Evolutionary conservation across 2,797 vertebrate genomes (phyloP).

Genomic region (Aselliscus stoliczkanus): DNA sequence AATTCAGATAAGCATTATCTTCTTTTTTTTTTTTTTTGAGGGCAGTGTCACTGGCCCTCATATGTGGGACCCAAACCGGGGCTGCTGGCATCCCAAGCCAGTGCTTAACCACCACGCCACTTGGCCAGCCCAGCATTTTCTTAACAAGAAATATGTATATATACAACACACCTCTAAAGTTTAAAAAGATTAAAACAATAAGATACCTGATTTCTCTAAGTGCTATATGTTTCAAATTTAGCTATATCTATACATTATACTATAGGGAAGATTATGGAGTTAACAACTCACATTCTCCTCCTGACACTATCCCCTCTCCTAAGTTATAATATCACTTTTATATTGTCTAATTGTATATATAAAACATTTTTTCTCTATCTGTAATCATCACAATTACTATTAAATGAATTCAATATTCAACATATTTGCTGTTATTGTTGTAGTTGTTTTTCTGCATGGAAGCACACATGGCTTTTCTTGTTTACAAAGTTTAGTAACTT

Average conservation of each 20-base stretch:
- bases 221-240: background rate
- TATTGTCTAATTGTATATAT: background rate
- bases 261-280: background rate
- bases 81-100: no score
- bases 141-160: background rate
- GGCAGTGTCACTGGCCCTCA: no score
- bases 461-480: background rate
- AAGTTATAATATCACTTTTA: background rate
- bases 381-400: background rate
- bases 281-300: background rate
- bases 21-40: no score
- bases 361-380: background rate
- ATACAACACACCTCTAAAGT: background rate
- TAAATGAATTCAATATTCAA: background rate
- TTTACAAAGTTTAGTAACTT: background rate
- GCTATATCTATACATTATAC: background rate
- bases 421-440: background rate
- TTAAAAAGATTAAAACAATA: background rate
- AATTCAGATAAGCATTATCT: background rate
- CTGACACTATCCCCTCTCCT: background rate
- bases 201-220: background rate
- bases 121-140: no score
- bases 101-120: no score
- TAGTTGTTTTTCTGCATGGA: background rate
- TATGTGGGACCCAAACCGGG: no score